Percentiles rank a stretch among this genome's conserved stretches.
Conservation (phyloP, 2,797 vertebrate species). For the Leucoraja ocellata region DNA sequence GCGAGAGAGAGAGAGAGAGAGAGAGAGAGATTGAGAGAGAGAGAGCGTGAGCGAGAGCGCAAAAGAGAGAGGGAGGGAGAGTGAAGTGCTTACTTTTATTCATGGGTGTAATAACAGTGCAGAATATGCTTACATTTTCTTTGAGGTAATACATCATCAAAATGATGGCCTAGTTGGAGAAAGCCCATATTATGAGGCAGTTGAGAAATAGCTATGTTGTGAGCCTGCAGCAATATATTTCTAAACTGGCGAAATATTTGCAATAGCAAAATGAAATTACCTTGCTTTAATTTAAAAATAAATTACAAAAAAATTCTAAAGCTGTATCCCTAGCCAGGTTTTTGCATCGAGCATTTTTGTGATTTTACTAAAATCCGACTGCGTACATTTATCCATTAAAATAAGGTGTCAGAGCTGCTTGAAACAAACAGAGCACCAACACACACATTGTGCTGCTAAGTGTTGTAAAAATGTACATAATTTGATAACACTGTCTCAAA, state of each 20-base stretch:
- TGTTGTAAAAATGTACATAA: constrained; percentile 10
- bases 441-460: background rate
- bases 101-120: constrained; percentile 37
- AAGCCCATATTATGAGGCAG: constrained; percentile 37
- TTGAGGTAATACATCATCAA: constrained; percentile 39
- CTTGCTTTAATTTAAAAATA: constrained; percentile 39
- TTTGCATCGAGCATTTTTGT: background rate
- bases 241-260: constrained; percentile 39
- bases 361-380: constrained; percentile 21
- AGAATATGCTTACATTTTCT: constrained; percentile 38
- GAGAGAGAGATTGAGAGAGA: constrained; percentile 15
- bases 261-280: constrained; percentile 36
- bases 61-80: constrained; percentile 42
- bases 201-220: constrained; percentile 34
- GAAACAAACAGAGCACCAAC: background rate
- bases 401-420: background rate
- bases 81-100: constrained; percentile 45
- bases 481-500: background rate
- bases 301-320: constrained; percentile 31
- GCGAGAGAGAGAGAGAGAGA: no score
- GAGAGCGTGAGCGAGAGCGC: constrained; percentile 5
- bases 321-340: background rate
- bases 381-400: constrained; percentile 20
- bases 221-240: constrained; percentile 38
- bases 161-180: constrained; percentile 33